Percentiles rank a stretch among this genome's conserved stretches.
Conservation (phyloP, 37 sponge, comb jelly and placozoan genomes). For the Halichondria panicea region DNA sequence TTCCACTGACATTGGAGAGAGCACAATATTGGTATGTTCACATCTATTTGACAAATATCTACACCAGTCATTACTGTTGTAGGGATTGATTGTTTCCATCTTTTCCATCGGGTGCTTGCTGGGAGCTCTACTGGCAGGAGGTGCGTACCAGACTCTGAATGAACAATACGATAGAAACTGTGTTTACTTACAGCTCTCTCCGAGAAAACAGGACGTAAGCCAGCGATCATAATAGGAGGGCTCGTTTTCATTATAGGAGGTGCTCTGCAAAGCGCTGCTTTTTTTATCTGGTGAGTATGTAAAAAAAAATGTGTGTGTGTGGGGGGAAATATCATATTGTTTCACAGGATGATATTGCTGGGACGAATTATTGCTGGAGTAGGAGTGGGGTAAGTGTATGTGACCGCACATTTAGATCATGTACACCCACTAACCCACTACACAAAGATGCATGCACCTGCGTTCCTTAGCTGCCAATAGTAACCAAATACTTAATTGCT, state of each 20-base stretch:
- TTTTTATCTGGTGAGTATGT: slow-evolving; percentile 56
- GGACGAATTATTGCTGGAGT: slow-evolving; percentile 71
- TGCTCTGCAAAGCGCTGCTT: slow-evolving; percentile 41
- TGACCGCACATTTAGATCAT: background rate
- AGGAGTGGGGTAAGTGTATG: slow-evolving; percentile 64
- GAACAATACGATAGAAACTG: no score
- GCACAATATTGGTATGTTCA: slow-evolving; percentile 25
- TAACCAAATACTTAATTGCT: no score
- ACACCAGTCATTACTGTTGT: background rate
- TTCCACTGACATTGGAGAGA: background rate
- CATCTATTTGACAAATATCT: background rate
- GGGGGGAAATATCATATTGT: background rate
- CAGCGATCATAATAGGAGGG: slow-evolving; percentile 56
- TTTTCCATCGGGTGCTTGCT: slow-evolving; percentile 51
- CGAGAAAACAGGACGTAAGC: slow-evolving; percentile 60
- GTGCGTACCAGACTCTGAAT: no score
- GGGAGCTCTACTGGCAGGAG: slow-evolving; percentile 67
- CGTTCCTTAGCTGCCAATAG: no score
- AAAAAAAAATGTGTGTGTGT: background rate
- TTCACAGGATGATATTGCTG: slow-evolving; percentile 62
- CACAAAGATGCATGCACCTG: no score
- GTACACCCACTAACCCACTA: background rate
- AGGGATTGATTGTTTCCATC: slow-evolving; percentile 50
- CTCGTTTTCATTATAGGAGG: slow-evolving; percentile 63
- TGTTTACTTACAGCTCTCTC: slow-evolving; percentile 45